A percentile compares a stretch with the other conserved stretches of the same genome.
phyloP scores from a whole-genome alignment of 2,888 invertebrate species.

The Morpho deidamia region DNA sequence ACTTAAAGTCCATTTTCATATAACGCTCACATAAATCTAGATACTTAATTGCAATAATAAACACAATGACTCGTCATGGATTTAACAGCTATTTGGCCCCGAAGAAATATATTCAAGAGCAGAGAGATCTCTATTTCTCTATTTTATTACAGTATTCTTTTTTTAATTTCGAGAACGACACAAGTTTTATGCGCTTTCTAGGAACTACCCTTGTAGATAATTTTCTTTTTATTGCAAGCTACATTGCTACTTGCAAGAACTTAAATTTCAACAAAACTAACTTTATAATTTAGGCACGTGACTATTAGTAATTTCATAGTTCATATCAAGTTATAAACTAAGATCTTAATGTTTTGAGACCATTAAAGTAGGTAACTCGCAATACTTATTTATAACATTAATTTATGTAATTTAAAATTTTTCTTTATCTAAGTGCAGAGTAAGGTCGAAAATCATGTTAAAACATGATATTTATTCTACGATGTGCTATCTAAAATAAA shows the following conservation, averaged over 20 bases:
- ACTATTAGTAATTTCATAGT: background rate
- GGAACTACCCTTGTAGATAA: constrained; percentile 13
- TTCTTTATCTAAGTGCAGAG: too few species aligned
- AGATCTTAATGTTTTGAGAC: too few species aligned
- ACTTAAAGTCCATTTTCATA: constrained; percentile 18
- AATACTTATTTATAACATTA: too few species aligned
- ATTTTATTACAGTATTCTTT: constrained; percentile 21
- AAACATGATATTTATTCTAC: too few species aligned
- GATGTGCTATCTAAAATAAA: background rate
- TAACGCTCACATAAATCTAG: constrained; percentile 17
- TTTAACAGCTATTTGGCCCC: constrained; percentile 73
- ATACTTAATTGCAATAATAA: constrained; percentile 24
- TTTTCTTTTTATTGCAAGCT: background rate
- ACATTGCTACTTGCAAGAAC: too few species aligned
- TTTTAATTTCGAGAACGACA: constrained; percentile 16
- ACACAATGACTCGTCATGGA: constrained; percentile 70
- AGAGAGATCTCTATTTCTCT: constrained; percentile 55
- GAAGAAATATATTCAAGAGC: constrained; percentile 60
- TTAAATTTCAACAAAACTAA: background rate
- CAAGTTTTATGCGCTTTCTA: constrained; percentile 7
- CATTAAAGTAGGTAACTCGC: too few species aligned
- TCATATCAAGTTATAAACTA: too few species aligned
- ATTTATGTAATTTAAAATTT: too few species aligned
- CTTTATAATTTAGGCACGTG: background rate
- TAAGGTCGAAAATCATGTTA: too few species aligned